phyloP scores from a whole-genome alignment of 2,797 vertebrate species.

The Cossypha dichroa region DNA sequence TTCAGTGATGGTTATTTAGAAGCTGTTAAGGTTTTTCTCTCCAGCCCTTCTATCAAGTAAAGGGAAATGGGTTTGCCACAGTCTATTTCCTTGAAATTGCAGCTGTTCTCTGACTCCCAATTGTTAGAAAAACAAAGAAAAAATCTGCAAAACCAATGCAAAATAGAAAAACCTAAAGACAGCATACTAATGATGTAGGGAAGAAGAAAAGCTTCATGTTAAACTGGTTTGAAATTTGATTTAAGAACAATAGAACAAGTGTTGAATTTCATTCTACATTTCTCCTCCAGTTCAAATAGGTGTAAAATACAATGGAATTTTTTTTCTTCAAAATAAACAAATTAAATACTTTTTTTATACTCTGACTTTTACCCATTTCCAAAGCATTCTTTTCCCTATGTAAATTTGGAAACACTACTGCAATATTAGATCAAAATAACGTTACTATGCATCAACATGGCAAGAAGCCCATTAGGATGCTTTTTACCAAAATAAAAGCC shows the following conservation, averaged over 20 bases:
- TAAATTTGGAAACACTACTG: neutral
- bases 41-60: neutral
- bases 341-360: neutral
- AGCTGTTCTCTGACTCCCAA: neutral
- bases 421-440: neutral
- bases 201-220: neutral
- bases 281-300: neutral
- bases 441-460: neutral
- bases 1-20: neutral
- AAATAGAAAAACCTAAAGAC: neutral
- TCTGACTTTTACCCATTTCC: neutral
- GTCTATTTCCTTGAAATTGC: neutral
- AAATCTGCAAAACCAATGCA: fast-evolving
- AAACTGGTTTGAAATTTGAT: neutral
- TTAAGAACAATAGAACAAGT: neutral
- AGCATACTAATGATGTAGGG: neutral
- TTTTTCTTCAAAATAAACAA: neutral
- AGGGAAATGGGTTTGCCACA: neutral
- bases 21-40: neutral
- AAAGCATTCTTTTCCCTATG: neutral
- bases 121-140: neutral
- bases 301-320: neutral
- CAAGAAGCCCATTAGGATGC: neutral
- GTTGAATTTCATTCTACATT: neutral
- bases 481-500: neutral